Evolutionary conservation across 2,113 vertebrate species (phyloP).

Genomic region (Zosterops lateralis): DNA sequence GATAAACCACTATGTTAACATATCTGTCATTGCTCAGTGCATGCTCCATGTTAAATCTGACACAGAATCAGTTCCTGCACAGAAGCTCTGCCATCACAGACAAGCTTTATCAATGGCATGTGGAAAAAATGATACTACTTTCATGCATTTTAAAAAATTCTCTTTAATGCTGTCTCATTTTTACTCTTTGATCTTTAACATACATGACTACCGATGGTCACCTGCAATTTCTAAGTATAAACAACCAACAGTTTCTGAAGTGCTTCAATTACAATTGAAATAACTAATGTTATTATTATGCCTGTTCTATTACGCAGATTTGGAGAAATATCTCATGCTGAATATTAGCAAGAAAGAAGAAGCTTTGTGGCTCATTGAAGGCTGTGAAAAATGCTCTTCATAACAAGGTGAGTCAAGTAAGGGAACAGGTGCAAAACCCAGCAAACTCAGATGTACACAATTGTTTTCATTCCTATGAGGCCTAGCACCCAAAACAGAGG

Average conservation of each 20-base stretch:
- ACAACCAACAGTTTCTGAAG: not conserved
- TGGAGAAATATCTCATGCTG: not conserved
- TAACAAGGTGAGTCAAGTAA: not conserved
- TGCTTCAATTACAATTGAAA: not conserved
- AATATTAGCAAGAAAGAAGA: not conserved
- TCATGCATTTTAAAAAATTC: rapidly evolving
- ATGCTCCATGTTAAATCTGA: not conserved
- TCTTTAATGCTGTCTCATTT: not conserved
- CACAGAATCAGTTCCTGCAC: not conserved
- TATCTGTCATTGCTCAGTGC: not conserved
- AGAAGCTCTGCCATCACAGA: not conserved
- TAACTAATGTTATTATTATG: not conserved
- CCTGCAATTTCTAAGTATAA: not conserved
- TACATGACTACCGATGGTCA: not conserved
- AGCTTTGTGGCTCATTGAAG: not conserved
- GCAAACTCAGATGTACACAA: not conserved
- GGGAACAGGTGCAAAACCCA: not conserved
- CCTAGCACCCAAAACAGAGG: not conserved
- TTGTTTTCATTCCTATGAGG: not conserved
- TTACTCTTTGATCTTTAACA: not conserved
- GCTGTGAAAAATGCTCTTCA: not conserved
- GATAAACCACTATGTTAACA: not conserved
- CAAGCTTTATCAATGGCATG: not conserved
- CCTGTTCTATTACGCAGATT: not conserved
- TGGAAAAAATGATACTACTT: not conserved